A percentile compares a stretch with the other conserved stretches of the same genome.
phyloP scores from a whole-genome alignment of 2,113 vertebrate genomes.

The Hemiprocne comata region DNA sequence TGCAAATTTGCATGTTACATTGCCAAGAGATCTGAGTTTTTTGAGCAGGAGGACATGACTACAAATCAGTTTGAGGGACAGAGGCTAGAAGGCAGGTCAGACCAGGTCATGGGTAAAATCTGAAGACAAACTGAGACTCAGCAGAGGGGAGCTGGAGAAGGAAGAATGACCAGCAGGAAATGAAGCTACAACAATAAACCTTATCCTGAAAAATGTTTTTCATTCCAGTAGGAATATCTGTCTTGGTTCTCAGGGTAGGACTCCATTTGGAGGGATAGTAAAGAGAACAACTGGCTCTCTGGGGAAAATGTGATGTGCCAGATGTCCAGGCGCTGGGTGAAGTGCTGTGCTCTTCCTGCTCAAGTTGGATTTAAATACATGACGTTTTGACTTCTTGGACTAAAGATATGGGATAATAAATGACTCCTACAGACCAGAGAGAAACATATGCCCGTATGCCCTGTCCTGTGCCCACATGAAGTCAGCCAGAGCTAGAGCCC shows the following conservation, averaged over 20 bases:
- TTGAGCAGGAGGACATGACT: not conserved
- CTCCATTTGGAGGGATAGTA: not conserved
- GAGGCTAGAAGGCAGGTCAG: slow-evolving; percentile 22
- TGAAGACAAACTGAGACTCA: not conserved
- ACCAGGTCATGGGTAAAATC: slow-evolving; percentile 48
- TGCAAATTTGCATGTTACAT: not conserved
- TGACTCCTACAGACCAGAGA: not conserved
- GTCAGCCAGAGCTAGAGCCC: not conserved
- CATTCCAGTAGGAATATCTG: slow-evolving; percentile 43
- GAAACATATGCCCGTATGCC: not conserved
- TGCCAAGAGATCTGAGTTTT: not conserved
- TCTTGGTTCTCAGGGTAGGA: slow-evolving; percentile 44
- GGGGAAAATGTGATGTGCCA: not conserved
- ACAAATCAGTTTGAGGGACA: not conserved
- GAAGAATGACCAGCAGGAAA: slow-evolving; percentile 51
- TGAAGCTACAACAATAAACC: slow-evolving; percentile 51
- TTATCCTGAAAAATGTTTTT: slow-evolving; percentile 59
- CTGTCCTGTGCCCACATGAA: not conserved
- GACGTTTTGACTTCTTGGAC: not conserved
- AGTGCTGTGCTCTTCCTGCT: not conserved
- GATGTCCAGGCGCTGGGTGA: not conserved
- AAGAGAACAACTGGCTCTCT: slow-evolving; percentile 18
- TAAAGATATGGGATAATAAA: not conserved
- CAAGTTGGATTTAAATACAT: not conserved
- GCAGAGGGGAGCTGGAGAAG: not conserved